A percentile compares a stretch with the other conserved stretches of the same genome.
Conservation (phyloP, 2,797 vertebrate species). For the Florisuga fusca region DNA sequence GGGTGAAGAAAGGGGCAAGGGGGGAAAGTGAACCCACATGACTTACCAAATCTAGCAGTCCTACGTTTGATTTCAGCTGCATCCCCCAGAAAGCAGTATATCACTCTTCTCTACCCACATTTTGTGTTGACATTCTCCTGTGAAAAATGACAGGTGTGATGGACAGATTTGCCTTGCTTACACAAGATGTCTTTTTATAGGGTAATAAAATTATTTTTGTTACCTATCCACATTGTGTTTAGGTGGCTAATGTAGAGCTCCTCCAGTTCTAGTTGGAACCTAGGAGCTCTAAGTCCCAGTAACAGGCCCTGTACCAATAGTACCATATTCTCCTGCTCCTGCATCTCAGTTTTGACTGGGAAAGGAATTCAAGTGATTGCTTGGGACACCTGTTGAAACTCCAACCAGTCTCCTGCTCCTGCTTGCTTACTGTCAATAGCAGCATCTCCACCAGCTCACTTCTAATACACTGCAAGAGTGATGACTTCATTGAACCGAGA, state of each 20-base stretch:
- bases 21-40: too few relatives aligned
- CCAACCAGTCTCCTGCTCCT: neutral
- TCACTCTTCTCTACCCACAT: neutral
- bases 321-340: neutral
- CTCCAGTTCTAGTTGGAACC: neutral
- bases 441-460: neutral
- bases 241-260: neutral
- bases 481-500: neutral
- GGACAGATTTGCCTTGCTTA: neutral
- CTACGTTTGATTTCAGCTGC: neutral
- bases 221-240: neutral
- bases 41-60: neutral
- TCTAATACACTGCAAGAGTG: neutral
- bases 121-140: neutral
- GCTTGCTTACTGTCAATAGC: neutral
- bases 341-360: neutral
- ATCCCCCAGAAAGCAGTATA: neutral
- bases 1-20: too few relatives aligned
- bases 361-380: neutral
- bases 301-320: neutral
- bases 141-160: constrained; percentile 4
- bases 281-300: neutral
- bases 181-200: neutral
- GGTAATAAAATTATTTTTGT: neutral
- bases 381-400: neutral